phyloP scores from a whole-genome alignment of 2,888 invertebrate genomes.

The Apamea monoglypha region DNA sequence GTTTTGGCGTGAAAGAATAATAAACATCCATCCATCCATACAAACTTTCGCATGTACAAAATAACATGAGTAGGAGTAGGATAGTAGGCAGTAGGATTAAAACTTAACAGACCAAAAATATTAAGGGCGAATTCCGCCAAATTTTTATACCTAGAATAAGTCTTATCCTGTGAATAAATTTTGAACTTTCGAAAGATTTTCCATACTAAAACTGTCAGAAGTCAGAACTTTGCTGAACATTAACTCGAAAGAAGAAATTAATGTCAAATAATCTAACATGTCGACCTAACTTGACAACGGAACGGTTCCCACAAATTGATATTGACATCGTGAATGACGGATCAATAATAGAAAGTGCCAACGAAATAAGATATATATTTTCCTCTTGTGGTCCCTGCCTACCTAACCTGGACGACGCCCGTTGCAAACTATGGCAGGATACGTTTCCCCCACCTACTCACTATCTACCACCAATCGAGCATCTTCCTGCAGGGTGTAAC shows the following conservation, averaged over 20 bases:
- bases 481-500: too few relatives aligned
- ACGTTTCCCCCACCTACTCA: too few relatives aligned
- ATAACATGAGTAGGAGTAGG: too few relatives aligned
- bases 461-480: too few relatives aligned
- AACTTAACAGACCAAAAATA: neutral
- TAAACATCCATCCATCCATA: too few relatives aligned
- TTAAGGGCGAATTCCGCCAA: neutral
- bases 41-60: too few relatives aligned
- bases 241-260: neutral
- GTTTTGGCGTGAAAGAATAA: too few relatives aligned
- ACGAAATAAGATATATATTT: neutral
- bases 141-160: neutral
- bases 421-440: too few relatives aligned
- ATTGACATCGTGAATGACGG: neutral
- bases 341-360: neutral
- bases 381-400: neutral
- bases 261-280: neutral
- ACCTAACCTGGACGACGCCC: too few relatives aligned
- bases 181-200: neutral
- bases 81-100: too few relatives aligned
- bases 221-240: neutral
- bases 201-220: neutral
- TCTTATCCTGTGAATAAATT: neutral
- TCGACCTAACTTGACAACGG: neutral
- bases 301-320: slow-evolving; percentile 8